Percentiles rank a stretch among this genome's conserved stretches.
These are phyloP conservation scores for Agapornis roseicollis DNA, from an alignment of 2,113 vertebrate species.

Conservation along the genomic window DNA sequence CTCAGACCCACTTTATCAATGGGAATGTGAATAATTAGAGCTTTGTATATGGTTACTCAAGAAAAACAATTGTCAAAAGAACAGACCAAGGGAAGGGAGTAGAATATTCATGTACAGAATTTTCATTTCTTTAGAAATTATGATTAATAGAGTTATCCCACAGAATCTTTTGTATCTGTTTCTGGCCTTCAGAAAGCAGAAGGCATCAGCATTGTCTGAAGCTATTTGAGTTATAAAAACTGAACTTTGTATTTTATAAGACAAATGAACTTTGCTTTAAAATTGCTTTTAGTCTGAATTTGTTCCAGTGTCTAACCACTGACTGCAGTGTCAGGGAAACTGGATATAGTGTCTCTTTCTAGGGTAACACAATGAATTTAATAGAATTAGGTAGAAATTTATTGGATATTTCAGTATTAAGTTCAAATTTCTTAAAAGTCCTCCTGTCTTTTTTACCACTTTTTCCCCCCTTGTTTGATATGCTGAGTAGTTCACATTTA, in stretches of 20 bases:
- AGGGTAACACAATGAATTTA: background rate
- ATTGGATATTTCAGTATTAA: background rate
- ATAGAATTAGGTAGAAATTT: background rate
- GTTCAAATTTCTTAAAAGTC: background rate
- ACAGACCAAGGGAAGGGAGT: background rate
- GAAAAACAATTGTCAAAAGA: slow-evolving; percentile 2
- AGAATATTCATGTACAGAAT: background rate
- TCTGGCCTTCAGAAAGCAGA: background rate
- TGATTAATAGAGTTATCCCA: background rate
- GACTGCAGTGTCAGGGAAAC: background rate
- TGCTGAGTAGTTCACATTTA: background rate
- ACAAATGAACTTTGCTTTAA: background rate
- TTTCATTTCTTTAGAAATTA: background rate
- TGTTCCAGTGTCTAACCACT: background rate
- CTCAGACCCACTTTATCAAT: background rate
- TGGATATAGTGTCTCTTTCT: background rate
- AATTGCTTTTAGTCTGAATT: background rate
- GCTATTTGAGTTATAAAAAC: background rate
- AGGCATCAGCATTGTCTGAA: background rate
- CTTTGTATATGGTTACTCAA: background rate
- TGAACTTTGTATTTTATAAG: background rate
- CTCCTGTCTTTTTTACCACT: background rate
- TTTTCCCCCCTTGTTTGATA: background rate
- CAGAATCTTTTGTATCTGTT: background rate
- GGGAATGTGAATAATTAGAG: background rate